A percentile compares a stretch with the other conserved stretches of the same genome.
These are phyloP conservation scores for Drosophila mulleri DNA, from an alignment of 2,888 invertebrate genomes.

Conservation along the genomic window DNA sequence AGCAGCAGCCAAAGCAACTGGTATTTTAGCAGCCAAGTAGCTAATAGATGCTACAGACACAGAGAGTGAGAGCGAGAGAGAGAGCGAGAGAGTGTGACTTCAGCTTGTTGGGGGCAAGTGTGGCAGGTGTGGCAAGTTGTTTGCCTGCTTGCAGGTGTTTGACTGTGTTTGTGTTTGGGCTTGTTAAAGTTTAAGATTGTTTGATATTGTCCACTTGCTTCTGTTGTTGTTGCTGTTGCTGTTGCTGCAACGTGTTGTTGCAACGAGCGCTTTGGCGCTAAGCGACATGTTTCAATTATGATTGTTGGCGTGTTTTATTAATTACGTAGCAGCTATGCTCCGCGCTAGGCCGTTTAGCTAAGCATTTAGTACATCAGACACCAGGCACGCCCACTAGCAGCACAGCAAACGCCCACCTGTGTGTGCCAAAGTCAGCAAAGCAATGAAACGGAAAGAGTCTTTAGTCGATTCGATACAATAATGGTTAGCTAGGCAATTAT, in stretches of 20 bases:
- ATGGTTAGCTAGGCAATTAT: not conserved
- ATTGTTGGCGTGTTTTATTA: constrained; percentile 82
- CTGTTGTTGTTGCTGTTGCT: constrained; percentile 27
- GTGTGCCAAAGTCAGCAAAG: not conserved
- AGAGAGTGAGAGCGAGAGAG: constrained; percentile 3
- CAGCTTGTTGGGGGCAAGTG: constrained; percentile 22
- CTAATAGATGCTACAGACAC: constrained; percentile 64
- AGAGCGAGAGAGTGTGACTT: constrained; percentile 14
- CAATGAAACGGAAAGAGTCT: constrained; percentile 21
- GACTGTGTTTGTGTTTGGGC: constrained; percentile 56
- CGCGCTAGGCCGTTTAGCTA: constrained; percentile 52
- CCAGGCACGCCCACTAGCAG: not conserved
- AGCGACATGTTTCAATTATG: constrained; percentile 83
- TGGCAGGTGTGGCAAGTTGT: constrained; percentile 15
- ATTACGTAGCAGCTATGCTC: constrained; percentile 64
- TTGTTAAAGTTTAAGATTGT: constrained; percentile 66
- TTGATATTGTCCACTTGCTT: constrained; percentile 54
- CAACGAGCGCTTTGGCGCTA: constrained; percentile 80
- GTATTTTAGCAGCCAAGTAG: constrained; percentile 68
- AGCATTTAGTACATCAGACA: constrained; percentile 49
- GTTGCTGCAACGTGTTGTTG: constrained; percentile 69
- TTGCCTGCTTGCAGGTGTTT: constrained; percentile 28
- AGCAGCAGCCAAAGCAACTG: constrained; percentile 56
- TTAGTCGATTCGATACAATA: no score
- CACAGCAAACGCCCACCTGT: not conserved